Percentiles rank a stretch among this genome's conserved stretches.
These are phyloP conservation scores for Malacoctenus gilli DNA, from an alignment of 2,797 vertebrate species.

Conservation along the genomic window DNA sequence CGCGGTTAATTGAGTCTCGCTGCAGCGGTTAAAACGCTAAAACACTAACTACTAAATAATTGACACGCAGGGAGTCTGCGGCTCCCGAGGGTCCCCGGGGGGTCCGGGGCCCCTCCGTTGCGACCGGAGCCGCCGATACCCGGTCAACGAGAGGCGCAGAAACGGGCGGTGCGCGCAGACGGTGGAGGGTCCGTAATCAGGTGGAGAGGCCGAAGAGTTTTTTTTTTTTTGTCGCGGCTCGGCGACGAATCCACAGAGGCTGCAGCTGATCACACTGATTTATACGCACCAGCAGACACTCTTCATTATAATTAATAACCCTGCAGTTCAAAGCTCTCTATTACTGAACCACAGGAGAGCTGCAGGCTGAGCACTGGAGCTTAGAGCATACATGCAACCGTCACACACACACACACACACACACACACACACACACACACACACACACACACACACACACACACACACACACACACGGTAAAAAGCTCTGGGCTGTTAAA, in stretches of 20 bases:
- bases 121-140: neutral
- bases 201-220: slow-evolving; percentile 28
- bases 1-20: neutral
- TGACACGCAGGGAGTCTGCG: neutral
- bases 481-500: slow-evolving; percentile 72
- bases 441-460: slow-evolving; percentile 1
- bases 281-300: slow-evolving; percentile 57
- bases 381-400: slow-evolving; percentile 44
- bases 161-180: slow-evolving; percentile 23
- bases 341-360: slow-evolving; percentile 60
- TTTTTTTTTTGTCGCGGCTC: slow-evolving; percentile 53
- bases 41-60: neutral
- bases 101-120: no score
- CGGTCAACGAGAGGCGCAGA: neutral
- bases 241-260: slow-evolving; percentile 59
- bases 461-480: slow-evolving; percentile 22
- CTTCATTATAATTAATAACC: slow-evolving; percentile 71
- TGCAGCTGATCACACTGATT: slow-evolving; percentile 64
- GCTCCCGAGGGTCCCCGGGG: no score
- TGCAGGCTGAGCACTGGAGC: slow-evolving; percentile 51
- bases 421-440: slow-evolving; percentile 14
- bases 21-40: neutral
- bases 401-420: slow-evolving; percentile 19
- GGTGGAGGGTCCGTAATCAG: slow-evolving; percentile 46
- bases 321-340: slow-evolving; percentile 68